Evolutionary conservation across 1,140 invertebrate genomes (phyloP), one percentile per base, ranked within the genome.

Genomic region (Drosophila murphyi): DNA sequence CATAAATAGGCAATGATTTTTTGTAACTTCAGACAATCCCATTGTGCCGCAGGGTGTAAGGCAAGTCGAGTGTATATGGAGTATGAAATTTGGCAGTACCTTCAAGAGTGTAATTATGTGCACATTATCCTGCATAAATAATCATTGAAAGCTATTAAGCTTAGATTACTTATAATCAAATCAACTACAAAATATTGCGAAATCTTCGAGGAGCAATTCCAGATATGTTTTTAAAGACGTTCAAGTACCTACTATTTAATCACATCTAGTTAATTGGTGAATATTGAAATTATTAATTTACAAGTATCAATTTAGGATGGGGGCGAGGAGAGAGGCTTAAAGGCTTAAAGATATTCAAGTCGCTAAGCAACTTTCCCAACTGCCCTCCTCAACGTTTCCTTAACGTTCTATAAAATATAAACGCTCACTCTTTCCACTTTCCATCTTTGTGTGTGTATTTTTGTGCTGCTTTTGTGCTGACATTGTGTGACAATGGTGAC

Each of bases 401-500:
- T n/a, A 43, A n/a, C 39, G 39, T 8, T 43, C 10, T 43, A 43
- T 43, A 8, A 8, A 43, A 4, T 43, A 4, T n/a, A 43, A 8
- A 43, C 59, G 61, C 78, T 70, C 69, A 54, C 50, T 62, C 61
- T 63, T 71, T 54, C 43, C 54, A 43, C 60, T 72, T 51, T 35
- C 39, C 35, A 56, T 78, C 59, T 61, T 73, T 61, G 62, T 60
- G 74, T 75, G 52, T 64, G 47, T 64, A 50, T 59, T 63, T 47
- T 64, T 57, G 65, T 41, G 31, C 37, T 62, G 56, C 59, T 55
- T 68, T 78, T 78, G 71, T 69, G 67, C 43, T 43, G 10, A 10
- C 69, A 72, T 76, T 78, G 76, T 76, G 83, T 76, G 83, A 88
- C 85, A 85, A 89, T 89, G 82, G 82, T 76, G 76, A 75, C 76